Evolutionary conservation across 2,888 invertebrate species (phyloP).

Genomic region (Trichacis sp.): DNA sequence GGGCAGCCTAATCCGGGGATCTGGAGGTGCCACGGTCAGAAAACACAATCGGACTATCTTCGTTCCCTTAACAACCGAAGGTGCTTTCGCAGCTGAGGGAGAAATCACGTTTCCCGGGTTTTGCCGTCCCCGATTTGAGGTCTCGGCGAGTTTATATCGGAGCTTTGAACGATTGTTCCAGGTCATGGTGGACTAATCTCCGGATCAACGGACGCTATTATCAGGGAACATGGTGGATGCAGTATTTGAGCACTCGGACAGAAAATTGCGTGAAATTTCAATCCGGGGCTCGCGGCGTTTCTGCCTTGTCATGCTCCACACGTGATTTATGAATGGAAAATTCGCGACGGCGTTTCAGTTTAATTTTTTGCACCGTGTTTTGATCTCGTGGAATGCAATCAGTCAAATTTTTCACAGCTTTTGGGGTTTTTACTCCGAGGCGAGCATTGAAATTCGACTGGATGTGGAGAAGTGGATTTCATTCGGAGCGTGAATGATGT

Average conservation of each 20-base stretch:
- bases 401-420: not conserved
- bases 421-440: not conserved
- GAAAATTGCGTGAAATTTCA: constrained; percentile 35
- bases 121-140: constrained; percentile 39
- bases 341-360: not conserved
- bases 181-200: constrained; percentile 45
- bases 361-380: not conserved
- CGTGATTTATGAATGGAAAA: constrained; percentile 6
- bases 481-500: not conserved
- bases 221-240: constrained; percentile 43
- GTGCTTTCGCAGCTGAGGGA: constrained; percentile 35
- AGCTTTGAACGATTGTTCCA: constrained; percentile 33
- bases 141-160: constrained; percentile 48
- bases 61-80: constrained; percentile 18
- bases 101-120: constrained; percentile 37
- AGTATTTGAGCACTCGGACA: constrained; percentile 10
- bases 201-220: constrained; percentile 47
- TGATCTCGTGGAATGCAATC: not conserved
- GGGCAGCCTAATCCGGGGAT: constrained; percentile 60
- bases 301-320: not conserved
- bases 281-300: constrained; percentile 5
- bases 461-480: not conserved
- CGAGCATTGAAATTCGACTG: not conserved
- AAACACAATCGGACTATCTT: constrained; percentile 59
- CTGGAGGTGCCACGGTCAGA: constrained; percentile 58